These are phyloP conservation scores for Syncerus caffer DNA, from an alignment of 2,797 vertebrate species.

Conservation along the genomic window DNA sequence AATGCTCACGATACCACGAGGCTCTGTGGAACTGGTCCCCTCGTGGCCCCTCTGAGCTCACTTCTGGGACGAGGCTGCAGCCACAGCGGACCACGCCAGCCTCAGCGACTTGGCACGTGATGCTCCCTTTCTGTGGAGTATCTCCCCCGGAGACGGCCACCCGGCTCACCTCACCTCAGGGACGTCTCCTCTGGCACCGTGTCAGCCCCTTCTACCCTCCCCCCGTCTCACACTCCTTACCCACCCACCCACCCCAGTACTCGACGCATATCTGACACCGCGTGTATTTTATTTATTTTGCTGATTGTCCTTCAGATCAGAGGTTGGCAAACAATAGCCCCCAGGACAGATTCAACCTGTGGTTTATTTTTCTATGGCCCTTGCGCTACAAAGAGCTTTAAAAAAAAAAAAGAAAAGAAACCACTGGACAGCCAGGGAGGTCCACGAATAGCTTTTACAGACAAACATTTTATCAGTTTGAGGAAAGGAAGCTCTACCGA, in stretches of 20 bases:
- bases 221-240: not conserved
- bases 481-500: not conserved
- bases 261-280: no score
- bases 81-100: not conserved
- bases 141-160: not conserved
- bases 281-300: not conserved
- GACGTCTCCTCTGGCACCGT: not conserved
- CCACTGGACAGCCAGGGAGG: not conserved
- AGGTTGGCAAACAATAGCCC: not conserved
- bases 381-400: not conserved
- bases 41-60: not conserved
- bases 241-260: no score
- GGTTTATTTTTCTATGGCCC: not conserved
- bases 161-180: not conserved
- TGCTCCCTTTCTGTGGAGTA: not conserved
- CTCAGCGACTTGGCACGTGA: not conserved
- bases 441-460: not conserved
- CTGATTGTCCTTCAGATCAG: not conserved
- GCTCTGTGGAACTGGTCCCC: not conserved
- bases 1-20: not conserved
- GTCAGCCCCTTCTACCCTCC: not conserved
- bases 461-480: not conserved
- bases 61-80: not conserved
- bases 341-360: not conserved
- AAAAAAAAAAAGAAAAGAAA: not conserved